Evolutionary conservation across 2,113 vertebrate genomes (phyloP).

Genomic region (Pseudorectes ferrugineus): DNA sequence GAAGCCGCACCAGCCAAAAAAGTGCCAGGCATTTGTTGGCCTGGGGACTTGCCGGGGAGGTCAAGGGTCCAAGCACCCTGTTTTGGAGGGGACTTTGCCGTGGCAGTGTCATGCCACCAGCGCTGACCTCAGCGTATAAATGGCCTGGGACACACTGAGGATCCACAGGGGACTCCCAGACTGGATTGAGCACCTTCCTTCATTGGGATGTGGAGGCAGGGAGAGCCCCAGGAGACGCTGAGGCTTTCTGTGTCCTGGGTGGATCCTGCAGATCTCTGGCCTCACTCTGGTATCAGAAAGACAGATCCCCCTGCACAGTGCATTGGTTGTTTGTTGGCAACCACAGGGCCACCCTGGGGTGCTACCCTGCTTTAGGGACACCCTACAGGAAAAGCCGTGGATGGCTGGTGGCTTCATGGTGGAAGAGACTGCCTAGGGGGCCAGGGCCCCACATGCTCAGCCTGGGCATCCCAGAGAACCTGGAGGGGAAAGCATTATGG

Average conservation of each 20-base stretch:
- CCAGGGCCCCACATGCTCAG: accelerated
- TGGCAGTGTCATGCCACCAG: background rate
- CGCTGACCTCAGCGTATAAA: accelerated
- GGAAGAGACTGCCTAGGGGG: background rate
- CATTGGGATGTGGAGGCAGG: background rate
- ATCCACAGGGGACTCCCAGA: background rate
- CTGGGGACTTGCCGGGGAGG: accelerated
- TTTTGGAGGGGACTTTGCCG: background rate
- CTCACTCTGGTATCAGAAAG: background rate
- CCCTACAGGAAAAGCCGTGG: background rate
- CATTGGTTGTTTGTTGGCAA: background rate
- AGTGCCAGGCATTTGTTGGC: background rate
- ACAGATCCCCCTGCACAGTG: background rate
- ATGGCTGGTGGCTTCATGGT: background rate
- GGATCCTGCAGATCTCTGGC: background rate
- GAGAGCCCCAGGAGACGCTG: background rate
- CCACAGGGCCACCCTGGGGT: accelerated
- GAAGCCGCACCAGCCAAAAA: background rate
- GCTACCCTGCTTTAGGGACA: background rate
- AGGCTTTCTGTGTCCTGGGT: background rate
- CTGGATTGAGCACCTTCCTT: background rate
- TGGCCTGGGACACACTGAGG: background rate
- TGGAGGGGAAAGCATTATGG: background rate
- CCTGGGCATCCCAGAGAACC: background rate
- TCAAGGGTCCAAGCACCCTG: accelerated